Conservation (phyloP, 1,140 invertebrate species). For the Aricia agestis region DNA sequence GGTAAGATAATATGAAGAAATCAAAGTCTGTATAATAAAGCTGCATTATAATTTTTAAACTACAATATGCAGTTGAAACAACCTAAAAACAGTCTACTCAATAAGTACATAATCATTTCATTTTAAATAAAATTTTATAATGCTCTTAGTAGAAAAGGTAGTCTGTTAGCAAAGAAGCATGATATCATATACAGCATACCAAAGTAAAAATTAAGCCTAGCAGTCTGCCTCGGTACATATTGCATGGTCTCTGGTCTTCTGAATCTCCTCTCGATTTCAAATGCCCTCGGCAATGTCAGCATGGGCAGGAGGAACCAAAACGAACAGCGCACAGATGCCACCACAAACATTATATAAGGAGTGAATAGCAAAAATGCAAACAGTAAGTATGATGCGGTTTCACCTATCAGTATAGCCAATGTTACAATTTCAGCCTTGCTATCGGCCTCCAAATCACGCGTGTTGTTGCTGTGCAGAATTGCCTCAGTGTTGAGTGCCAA, state of each 20-base stretch:
- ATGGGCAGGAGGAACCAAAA: conserved; percentile 92
- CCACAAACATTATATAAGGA: conserved; percentile 93
- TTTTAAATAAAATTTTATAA: conserved; percentile 28
- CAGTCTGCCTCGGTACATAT: conserved; percentile 90
- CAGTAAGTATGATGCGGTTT: conserved; percentile 91
- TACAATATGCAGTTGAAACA: conserved; percentile 17
- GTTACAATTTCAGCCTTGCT: conserved; percentile 92
- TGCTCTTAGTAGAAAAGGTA: conserved; percentile 74
- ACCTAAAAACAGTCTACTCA: conserved; percentile 25
- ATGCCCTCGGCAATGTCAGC: conserved; percentile 90
- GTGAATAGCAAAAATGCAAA: conserved; percentile 94
- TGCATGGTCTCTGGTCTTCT: conserved; percentile 85
- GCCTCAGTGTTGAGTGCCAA: conserved; percentile 96
- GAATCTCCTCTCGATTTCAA: conserved; percentile 93
- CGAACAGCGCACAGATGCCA: conserved; percentile 88
- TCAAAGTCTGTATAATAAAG: conserved; percentile 7
- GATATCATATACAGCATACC: conserved; percentile 92
- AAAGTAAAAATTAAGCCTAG: conserved; percentile 93
- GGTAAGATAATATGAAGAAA: conserved; percentile 11
- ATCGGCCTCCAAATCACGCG: conserved; percentile 91
- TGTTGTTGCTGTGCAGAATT: conserved; percentile 96
- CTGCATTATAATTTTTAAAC: conserved; percentile 8
- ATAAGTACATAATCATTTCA: conserved; percentile 37
- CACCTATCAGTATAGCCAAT: conserved; percentile 94
- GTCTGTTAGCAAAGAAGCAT: conserved; percentile 79